Base-by-base conservation (phyloP, 2,888 invertebrate genomes). In the Pantelozetes paolii region DNA sequence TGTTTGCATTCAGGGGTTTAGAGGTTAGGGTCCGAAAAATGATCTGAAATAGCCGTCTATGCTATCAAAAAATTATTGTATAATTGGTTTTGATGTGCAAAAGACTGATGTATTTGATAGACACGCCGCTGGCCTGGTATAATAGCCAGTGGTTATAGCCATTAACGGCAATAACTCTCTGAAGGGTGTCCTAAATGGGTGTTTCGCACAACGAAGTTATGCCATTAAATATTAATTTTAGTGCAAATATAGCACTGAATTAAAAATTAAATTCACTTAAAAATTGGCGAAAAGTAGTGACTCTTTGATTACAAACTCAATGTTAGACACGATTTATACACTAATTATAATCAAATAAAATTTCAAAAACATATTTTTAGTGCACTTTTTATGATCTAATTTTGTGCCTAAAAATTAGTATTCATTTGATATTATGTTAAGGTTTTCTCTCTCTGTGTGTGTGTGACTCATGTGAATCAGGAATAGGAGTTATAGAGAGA, bases 341-440 rank as follows among this genome's bases (percentile, higher is more conserved):
- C 15, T 45, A 45, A 45, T 45, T 45, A 45, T 45, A 45, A 45
- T 45, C 45, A 45, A 45, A 45, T 45, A 45, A 45, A 45, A 45
- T 15, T 9, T 45, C 36, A 45, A 2, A 45, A 18, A 45, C 6
- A 15, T 45, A 15, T 45, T 45, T 2, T 11, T 45, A 11, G 15
- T 45, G 15, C 18, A 2, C 15, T 18, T 45, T 15, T 45, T 45
- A 15, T 45, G 45, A 18, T 13, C 45, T 45, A 45, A 45, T 45
- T 45, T 45, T 45, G 36, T 13, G 15, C 18, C 8, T 45, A 45
- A 45, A 36, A 45, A 45, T 45, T 45, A 45, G 45, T 45, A 45
- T 45, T 45, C 45, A 45, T 45, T 15, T 45, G 11, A 36, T 36
- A 36, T 45, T 13, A 45, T 36, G 36, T 36, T 36, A 8, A 8